Base-by-base conservation (phyloP, 2,113 vertebrate genomes). In the Pampusana beccarii region DNA sequence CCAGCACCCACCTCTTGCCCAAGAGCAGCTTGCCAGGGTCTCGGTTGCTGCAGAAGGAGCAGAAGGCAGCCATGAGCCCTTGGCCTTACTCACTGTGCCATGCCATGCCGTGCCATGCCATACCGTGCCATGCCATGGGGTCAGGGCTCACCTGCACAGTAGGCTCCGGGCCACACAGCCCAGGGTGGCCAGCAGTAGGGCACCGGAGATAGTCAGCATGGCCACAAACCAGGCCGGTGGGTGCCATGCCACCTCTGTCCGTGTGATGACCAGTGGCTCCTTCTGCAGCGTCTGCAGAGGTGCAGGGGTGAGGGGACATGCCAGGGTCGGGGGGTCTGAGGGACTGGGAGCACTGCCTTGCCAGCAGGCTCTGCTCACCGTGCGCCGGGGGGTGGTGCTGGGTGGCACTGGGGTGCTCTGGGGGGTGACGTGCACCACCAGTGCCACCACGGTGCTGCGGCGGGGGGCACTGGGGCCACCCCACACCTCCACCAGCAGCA, bases 171-270 rank as follows among this genome's bases (percentile, higher is more conserved):
- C 86, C 33, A 46, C 2, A 71, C 98, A 97, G 72, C 94, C 90
- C 64, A 98, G 75, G n/a, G 44, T 24, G 34, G 73, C 62, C 72
- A 98, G 71, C 19, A 98, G 69, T 50, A 98, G 93, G 15, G 38
- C 36, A 3, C 96, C 62, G 1, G 97, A 97, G 42, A 87, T 4
- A 3, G 98, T 98, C 90, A 98, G 92, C 58, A 98, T 97, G 0
- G 71, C 96, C 92, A 98, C 97, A 4, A 98, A 98, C 98, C 98
- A 98, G 54, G 97, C 65, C 0, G 98, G 95, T 0, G 98, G 98
- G 57, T 94, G 87, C 98, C 98, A 98, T 46, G 69, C 95, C 0
- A 9, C 20, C 65, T 96, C 95, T 0, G 34, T 91, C n/a, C 3
- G 34, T 2, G 42, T 85, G 87, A 98, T 46, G 10, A 98, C 72